Conservation (phyloP, 2,113 vertebrate species). For the Lepidothrix coronata region DNA sequence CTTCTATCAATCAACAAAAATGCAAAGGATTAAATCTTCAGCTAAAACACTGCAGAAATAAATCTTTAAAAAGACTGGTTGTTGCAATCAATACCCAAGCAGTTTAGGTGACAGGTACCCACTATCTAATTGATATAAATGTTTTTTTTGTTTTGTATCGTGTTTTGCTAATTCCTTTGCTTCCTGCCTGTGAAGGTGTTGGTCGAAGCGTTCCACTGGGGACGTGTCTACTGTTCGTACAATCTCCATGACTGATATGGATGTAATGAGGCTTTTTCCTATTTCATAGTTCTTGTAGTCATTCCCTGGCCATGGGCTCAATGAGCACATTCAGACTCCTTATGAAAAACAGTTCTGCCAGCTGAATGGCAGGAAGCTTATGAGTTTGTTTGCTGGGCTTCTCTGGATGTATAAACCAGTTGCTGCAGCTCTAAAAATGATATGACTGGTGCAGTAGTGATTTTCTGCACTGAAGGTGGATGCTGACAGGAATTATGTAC, state of each 20-base stretch:
- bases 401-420: conserved; percentile 5
- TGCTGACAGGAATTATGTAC: conserved; percentile 41
- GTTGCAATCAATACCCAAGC: neutral
- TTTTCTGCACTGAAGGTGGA: conserved; percentile 40
- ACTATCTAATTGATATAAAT: neutral
- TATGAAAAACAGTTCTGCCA: conserved; percentile 3
- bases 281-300: neutral
- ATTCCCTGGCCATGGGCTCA: neutral
- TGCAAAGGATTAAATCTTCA: neutral
- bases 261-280: neutral
- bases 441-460: conserved; percentile 18
- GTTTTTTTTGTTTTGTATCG: neutral
- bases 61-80: neutral
- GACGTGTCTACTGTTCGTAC: neutral
- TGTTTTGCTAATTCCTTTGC: conserved; percentile 1
- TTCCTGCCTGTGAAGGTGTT: neutral
- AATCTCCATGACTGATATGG: neutral
- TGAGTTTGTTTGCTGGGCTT: neutral
- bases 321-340: neutral
- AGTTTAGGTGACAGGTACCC: neutral
- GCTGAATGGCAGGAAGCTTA: conserved; percentile 25
- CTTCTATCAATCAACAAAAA: neutral
- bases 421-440: conserved; percentile 35
- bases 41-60: neutral
- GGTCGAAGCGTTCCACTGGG: neutral